Evolutionary conservation across 2,797 vertebrate species (phyloP), one percentile per base, ranked within the genome.

Genomic region (Gambusia yucatana): DNA sequence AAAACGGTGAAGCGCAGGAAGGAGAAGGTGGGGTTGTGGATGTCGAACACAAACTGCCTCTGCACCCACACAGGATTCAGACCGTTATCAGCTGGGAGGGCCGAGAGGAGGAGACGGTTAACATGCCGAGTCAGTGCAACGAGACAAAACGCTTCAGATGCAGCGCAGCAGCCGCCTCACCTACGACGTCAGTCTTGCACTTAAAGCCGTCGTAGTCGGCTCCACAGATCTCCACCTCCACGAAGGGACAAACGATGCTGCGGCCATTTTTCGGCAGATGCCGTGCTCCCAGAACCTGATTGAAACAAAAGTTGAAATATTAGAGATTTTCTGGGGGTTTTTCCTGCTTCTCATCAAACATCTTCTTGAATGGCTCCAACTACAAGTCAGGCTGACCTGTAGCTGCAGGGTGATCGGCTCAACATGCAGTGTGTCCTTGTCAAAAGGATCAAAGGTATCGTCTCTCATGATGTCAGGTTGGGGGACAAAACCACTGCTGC

Each of bases 231-330:
- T 99, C 98, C 55, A 99, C 95, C 92, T 99, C 98, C 88, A 99
- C 97, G 0, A 99, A 97, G 1, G 98, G 98, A 81, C 98, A 99
- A 80, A 99, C 97, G 0, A 99, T 99, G 86, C 98, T 98, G 48
- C 98, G 96, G 36, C 98, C 98, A 0, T 98, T 98, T 91, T 99
- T 99, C 0, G 98, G 98, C 83, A 99, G 95, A 79, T 99, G 98
- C 3, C 98, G 96, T 0, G 98, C 98, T 2, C 98, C 98, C 73
- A 99, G 90, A 43, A 99, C 97, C 98, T 99, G 77, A 13, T 39
- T 25, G 3, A 55, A 16, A 69, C 47, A 75, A 41, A 33, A 48
- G 11, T 25, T 70, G 13, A n/a, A 46, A 44, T 28, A 3, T 16
- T 70, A 25, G 6, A 75, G 11, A 55, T 39, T 16, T 61, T 10